A percentile compares a stretch with the other conserved stretches of the same genome.
Evolutionary conservation across 2,797 vertebrate genomes (phyloP).

Genomic region (Lycodopsis pacificus): DNA sequence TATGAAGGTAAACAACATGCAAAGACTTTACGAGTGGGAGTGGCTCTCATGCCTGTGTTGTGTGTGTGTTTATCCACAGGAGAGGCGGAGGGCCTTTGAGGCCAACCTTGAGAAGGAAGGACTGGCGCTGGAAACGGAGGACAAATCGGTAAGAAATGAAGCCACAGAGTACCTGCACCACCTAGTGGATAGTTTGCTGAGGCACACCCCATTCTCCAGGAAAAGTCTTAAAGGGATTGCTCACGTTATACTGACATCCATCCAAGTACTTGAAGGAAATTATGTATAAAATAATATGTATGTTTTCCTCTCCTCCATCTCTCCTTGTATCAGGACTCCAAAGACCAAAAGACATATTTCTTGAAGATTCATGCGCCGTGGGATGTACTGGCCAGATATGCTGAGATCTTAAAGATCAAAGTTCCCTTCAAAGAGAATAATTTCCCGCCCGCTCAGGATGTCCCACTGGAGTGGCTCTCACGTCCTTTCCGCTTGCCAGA

Average conservation of each 20-base stretch:
- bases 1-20: not conserved
- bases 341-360: slow-evolving; percentile 93
- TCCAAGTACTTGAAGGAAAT: not conserved
- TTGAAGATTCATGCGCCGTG: slow-evolving; percentile 96
- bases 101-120: slow-evolving; percentile 89
- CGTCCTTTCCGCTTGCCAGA: slow-evolving; percentile 86
- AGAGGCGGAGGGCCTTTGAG: slow-evolving; percentile 94
- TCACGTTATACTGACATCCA: not conserved
- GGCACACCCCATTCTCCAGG: slow-evolving; percentile 27
- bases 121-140: slow-evolving; percentile 92
- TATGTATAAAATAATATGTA: not conserved
- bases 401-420: slow-evolving; percentile 94
- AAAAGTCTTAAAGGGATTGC: slow-evolving; percentile 63
- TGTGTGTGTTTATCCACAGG: slow-evolving; percentile 78
- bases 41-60: slow-evolving; percentile 35
- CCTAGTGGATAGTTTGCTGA: slow-evolving; percentile 54
- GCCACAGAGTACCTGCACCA: slow-evolving; percentile 36
- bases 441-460: slow-evolving; percentile 77
- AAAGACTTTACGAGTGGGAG: slow-evolving; percentile 19
- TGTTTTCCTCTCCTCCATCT: not conserved
- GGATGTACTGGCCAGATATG: slow-evolving; percentile 92
- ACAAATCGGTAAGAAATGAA: slow-evolving; percentile 88
- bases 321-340: slow-evolving; percentile 86
- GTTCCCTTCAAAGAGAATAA: slow-evolving; percentile 92
- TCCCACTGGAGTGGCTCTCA: slow-evolving; percentile 84